Conservation (phyloP, 2,888 invertebrate species). For the Cremastobaeus sp. region DNA sequence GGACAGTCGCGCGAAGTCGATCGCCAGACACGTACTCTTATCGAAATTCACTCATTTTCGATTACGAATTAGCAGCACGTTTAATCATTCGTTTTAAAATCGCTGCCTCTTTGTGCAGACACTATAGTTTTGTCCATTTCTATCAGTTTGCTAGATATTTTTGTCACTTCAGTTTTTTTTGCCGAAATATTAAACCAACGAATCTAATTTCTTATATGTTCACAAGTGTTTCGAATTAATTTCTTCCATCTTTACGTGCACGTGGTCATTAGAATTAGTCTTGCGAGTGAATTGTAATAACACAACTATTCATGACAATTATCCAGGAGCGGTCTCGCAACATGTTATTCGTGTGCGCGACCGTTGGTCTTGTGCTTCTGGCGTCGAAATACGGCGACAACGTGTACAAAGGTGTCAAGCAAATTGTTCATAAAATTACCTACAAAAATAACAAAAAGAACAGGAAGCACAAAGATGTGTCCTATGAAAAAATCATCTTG, state of each 20-base stretch:
- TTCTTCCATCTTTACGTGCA: too few species aligned
- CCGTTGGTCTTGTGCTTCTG: constrained; percentile 74
- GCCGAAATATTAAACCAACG: too few species aligned
- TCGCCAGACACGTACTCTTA: not conserved
- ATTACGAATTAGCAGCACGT: not conserved
- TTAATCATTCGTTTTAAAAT: not conserved
- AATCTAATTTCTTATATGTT: too few species aligned
- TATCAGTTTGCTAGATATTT: too few species aligned
- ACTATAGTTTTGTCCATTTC: too few species aligned
- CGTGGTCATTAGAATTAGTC: too few species aligned
- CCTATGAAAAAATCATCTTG: constrained; percentile 72
- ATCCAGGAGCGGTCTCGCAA: constrained; percentile 63
- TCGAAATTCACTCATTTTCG: not conserved
- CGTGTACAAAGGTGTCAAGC: constrained; percentile 72
- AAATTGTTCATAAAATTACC: constrained; percentile 70
- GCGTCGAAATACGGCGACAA: constrained; percentile 75
- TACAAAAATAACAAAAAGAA: constrained; percentile 27
- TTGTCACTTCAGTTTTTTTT: too few species aligned
- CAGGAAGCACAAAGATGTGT: constrained; percentile 57
- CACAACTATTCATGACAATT: constrained; percentile 38
- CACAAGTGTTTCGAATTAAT: too few species aligned
- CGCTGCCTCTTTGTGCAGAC: too few species aligned
- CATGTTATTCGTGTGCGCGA: constrained; percentile 75
- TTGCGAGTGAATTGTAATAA: constrained; percentile 1
- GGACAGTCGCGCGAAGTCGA: constrained; percentile 8